Conservation (phyloP, 2,888 invertebrate genomes). For the Drosophila fungiperda region DNA sequence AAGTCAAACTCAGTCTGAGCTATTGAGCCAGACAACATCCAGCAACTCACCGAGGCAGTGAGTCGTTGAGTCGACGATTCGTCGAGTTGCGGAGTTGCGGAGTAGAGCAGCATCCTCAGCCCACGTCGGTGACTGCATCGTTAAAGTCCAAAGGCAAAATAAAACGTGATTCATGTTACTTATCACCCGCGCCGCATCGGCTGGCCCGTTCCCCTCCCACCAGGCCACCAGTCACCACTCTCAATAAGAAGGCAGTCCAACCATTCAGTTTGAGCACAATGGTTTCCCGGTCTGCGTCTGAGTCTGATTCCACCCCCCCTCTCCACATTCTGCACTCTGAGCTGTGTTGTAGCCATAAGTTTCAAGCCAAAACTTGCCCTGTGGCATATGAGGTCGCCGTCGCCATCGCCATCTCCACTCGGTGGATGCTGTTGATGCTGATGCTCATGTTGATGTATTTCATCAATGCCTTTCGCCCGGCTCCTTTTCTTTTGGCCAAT, state of each 20-base stretch:
- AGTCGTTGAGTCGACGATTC: slow-evolving; percentile 5
- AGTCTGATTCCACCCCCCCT: neutral
- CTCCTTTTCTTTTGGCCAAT: slow-evolving; percentile 39
- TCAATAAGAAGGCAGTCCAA: slow-evolving; percentile 26
- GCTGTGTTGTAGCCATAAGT: slow-evolving; percentile 44
- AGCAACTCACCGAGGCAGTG: slow-evolving; percentile 14
- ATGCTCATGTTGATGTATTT: slow-evolving; percentile 61
- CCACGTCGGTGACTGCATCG: slow-evolving; percentile 63
- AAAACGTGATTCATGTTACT: slow-evolving; percentile 82
- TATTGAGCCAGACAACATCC: slow-evolving; percentile 59
- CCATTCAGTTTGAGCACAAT: slow-evolving; percentile 30
- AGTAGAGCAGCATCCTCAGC: slow-evolving; percentile 26
- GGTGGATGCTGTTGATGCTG: slow-evolving; percentile 5
- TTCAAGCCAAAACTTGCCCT: slow-evolving; percentile 69
- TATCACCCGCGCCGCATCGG: slow-evolving; percentile 80
- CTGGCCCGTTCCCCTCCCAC: slow-evolving; percentile 27
- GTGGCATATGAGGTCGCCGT: slow-evolving; percentile 72
- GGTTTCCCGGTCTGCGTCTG: slow-evolving; percentile 29
- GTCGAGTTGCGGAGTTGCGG: neutral
- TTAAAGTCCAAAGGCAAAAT: slow-evolving; percentile 80
- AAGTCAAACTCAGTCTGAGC: slow-evolving; percentile 63
- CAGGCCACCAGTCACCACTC: slow-evolving; percentile 18
- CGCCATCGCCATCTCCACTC: slow-evolving; percentile 30
- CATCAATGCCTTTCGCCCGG: slow-evolving; percentile 63
- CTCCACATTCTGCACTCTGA: neutral